Percentiles rank a stretch among this genome's conserved stretches.
These are phyloP conservation scores for Cervus canadensis DNA, from an alignment of 2,113 vertebrate genomes.

Conservation along the genomic window DNA sequence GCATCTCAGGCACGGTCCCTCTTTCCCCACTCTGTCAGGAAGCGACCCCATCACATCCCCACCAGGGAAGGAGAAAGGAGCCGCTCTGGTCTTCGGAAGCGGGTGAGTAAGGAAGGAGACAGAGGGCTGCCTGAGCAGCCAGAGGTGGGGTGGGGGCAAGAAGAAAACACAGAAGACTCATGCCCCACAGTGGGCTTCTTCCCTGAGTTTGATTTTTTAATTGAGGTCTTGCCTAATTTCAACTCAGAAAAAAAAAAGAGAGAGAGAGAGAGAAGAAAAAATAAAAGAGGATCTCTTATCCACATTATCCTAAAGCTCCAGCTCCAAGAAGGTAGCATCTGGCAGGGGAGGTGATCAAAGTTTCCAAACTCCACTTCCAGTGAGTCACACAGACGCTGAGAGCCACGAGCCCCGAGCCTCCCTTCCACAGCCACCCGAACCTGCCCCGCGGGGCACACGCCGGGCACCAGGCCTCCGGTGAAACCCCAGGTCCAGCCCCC, in stretches of 20 bases:
- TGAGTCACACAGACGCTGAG: rapidly evolving
- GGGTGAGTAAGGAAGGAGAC: background rate
- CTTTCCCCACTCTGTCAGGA: background rate
- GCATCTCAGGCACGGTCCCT: background rate
- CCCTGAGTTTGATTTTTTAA: conserved; percentile 65
- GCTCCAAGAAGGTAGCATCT: background rate
- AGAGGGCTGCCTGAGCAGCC: background rate
- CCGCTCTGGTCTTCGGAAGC: background rate
- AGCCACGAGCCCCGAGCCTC: rapidly evolving
- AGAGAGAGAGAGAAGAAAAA: background rate
- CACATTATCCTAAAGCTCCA: background rate
- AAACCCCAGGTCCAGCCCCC: background rate
- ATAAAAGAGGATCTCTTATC: background rate
- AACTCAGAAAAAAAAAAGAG: background rate
- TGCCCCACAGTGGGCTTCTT: conserved; percentile 35
- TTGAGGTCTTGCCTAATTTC: conserved; percentile 44
- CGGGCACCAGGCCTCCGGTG: background rate
- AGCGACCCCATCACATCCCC: background rate
- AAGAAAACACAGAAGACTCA: background rate
- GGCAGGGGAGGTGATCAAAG: background rate
- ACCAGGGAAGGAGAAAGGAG: background rate
- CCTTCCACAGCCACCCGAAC: background rate
- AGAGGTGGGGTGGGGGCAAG: background rate
- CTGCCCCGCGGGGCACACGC: background rate
- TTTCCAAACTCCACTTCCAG: background rate